These are phyloP conservation scores for Dicaeum eximium DNA, from an alignment of 2,113 vertebrate genomes.

Conservation along the genomic window DNA sequence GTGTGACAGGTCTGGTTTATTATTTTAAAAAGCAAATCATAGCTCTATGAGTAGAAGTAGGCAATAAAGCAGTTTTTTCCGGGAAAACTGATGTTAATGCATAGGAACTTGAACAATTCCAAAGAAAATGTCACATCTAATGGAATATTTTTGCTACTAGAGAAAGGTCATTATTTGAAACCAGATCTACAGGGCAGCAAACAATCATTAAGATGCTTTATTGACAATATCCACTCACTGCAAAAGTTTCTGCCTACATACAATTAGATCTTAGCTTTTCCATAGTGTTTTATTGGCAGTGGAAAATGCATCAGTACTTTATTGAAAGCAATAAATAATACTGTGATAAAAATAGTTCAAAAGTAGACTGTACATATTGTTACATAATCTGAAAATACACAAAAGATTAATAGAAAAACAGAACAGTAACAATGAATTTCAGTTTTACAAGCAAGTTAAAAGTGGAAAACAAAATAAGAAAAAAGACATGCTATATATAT, in stretches of 20 bases:
- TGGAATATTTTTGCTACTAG: not conserved
- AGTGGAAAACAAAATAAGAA: slow-evolving; percentile 56
- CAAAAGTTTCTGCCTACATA: slow-evolving; percentile 10
- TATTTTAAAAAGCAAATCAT: not conserved
- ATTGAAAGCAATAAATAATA: slow-evolving; percentile 99
- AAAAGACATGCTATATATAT: slow-evolving; percentile 63
- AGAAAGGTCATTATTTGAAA: not conserved
- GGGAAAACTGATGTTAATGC: not conserved
- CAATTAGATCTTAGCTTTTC: slow-evolving; percentile 5
- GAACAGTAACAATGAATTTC: slow-evolving; percentile 79
- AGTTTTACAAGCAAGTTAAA: slow-evolving; percentile 77
- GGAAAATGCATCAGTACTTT: slow-evolving; percentile 96
- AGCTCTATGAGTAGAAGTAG: not conserved
- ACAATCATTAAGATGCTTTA: slow-evolving; percentile 51
- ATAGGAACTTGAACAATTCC: not conserved
- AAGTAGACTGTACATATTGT: slow-evolving; percentile 97
- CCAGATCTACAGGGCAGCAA: slow-evolving; percentile 43
- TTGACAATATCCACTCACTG: slow-evolving; percentile 41
- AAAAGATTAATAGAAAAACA: slow-evolving; percentile 79
- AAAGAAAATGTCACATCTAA: not conserved
- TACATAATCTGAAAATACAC: slow-evolving; percentile 85
- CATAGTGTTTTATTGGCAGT: slow-evolving; percentile 81
- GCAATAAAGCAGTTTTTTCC: not conserved
- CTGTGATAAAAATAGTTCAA: slow-evolving; percentile 99
- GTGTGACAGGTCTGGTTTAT: not conserved